These are phyloP conservation scores for Channa striata DNA, from an alignment of 2,797 vertebrate species.

Conservation along the genomic window DNA sequence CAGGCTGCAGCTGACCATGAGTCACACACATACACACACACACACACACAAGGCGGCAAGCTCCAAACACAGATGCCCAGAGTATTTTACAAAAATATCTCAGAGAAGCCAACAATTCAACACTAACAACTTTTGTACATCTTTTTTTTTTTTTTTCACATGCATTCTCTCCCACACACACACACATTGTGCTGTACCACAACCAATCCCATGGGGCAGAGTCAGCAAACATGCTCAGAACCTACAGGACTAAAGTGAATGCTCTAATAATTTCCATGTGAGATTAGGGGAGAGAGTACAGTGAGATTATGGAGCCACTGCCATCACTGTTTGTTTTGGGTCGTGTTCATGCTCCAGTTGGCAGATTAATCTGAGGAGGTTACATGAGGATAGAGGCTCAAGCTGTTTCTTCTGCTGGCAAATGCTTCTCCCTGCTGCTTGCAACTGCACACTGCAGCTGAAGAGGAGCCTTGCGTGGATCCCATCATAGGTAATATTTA, in stretches of 20 bases:
- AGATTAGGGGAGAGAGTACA: constrained; percentile 52
- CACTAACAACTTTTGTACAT: neutral
- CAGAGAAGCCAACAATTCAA: constrained; percentile 15
- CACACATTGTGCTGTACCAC: neutral
- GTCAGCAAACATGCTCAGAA: constrained; percentile 19
- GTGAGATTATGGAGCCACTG: constrained; percentile 62
- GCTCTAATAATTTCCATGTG: constrained; percentile 57
- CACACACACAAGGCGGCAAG: neutral
- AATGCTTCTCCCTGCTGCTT: constrained; percentile 66
- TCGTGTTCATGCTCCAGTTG: constrained; percentile 65
- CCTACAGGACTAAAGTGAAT: constrained; percentile 30
- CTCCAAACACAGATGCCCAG: constrained; percentile 2
- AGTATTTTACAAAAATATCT: constrained; percentile 14
- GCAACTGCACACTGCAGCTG: constrained; percentile 31
- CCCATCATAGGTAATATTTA: neutral
- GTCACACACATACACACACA: constrained; percentile 42
- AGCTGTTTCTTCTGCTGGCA: constrained; percentile 12
- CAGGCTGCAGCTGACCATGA: constrained; percentile 68
- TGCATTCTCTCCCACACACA: neutral
- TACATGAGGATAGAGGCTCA: constrained; percentile 35
- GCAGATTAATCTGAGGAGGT: constrained; percentile 67
- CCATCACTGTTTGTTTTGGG: constrained; percentile 57
- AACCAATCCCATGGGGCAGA: constrained; percentile 8
- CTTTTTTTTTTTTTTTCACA: neutral
- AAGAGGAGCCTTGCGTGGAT: neutral